phyloP scores from a whole-genome alignment of 2,113 vertebrate species.

The Macrotus californicus region DNA sequence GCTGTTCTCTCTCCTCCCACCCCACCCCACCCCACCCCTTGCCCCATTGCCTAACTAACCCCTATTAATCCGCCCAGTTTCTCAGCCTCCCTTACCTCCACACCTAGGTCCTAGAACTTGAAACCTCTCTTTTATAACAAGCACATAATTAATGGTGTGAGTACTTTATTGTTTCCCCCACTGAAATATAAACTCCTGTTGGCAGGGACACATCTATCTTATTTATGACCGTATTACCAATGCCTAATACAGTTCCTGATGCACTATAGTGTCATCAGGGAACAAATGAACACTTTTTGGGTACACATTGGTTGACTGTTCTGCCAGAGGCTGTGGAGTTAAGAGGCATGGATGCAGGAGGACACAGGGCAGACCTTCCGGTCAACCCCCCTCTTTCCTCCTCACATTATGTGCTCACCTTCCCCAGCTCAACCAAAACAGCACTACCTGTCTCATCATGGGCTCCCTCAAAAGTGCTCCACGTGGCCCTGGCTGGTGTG shows the following conservation, averaged over 20 bases:
- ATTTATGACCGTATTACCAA: background rate
- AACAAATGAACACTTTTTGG: background rate
- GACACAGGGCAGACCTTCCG: background rate
- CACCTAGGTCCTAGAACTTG: background rate
- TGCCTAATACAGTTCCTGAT: background rate
- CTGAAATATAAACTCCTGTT: background rate
- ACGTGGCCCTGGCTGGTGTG: too few relatives aligned
- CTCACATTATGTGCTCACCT: background rate
- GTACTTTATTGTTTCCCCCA: background rate
- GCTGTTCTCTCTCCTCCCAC: background rate
- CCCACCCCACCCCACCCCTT: background rate
- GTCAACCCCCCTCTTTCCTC: background rate
- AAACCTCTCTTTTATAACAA: background rate
- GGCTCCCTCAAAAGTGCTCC: background rate
- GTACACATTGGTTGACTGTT: background rate
- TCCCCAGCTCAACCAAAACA: background rate
- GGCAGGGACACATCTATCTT: background rate
- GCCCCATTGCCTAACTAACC: background rate
- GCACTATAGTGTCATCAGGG: background rate
- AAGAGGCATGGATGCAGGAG: background rate
- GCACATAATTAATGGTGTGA: background rate
- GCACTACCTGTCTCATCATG: background rate
- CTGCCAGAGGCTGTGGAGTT: background rate
- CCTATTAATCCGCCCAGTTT: background rate
- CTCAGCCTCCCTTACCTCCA: background rate